Evolutionary conservation across 2,797 vertebrate species (phyloP).

Genomic region (Muscicapa striata): DNA sequence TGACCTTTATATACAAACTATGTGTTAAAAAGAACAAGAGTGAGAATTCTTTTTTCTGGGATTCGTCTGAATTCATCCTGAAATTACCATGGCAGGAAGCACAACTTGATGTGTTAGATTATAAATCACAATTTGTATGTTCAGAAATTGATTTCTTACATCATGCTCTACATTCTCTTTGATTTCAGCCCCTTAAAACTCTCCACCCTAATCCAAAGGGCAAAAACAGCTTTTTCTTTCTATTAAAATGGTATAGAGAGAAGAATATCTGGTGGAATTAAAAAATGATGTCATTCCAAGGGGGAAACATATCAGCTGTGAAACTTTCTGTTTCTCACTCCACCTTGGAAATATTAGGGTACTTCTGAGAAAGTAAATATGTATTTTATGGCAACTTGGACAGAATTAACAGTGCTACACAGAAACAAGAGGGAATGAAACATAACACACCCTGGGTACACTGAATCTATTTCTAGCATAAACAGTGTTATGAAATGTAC

Average conservation of each 20-base stretch:
- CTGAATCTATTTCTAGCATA: conserved; percentile 52
- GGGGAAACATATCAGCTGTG: conserved; percentile 70
- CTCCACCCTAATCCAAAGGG: neutral
- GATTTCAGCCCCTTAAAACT: neutral
- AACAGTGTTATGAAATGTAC: conserved; percentile 12
- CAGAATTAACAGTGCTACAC: conserved; percentile 36
- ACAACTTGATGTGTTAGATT: neutral
- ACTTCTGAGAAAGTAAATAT: conserved; percentile 74
- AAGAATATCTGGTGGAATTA: conserved; percentile 76
- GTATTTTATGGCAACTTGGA: conserved; percentile 66
- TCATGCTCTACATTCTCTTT: neutral
- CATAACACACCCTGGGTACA: conserved; percentile 50
- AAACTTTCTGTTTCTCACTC: conserved; percentile 67
- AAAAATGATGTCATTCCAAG: conserved; percentile 76
- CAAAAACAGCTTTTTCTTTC: neutral
- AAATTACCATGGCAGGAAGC: neutral
- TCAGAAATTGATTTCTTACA: neutral
- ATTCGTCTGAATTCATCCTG: neutral
- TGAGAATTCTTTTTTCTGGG: neutral
- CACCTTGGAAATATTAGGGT: conserved; percentile 75
- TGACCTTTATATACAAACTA: neutral
- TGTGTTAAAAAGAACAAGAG: neutral
- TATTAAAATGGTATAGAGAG: conserved; percentile 59
- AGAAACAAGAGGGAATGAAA: conserved; percentile 48
- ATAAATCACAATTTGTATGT: neutral